These are phyloP conservation scores for Rhipidura dahli DNA, from an alignment of 2,113 vertebrate species.

Conservation along the genomic window DNA sequence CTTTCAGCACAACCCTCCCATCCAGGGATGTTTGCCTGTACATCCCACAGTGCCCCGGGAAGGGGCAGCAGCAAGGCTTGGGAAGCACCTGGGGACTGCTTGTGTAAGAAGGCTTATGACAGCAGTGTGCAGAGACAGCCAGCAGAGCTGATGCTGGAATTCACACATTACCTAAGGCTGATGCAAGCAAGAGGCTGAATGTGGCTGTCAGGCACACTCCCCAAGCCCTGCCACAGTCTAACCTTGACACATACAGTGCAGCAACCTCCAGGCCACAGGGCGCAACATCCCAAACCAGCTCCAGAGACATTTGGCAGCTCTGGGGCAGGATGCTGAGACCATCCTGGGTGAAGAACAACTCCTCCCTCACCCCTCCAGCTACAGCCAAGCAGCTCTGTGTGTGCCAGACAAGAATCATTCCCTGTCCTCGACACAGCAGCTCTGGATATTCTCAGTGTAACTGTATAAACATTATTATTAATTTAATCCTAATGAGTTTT, in stretches of 20 bases:
- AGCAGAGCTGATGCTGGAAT: not conserved
- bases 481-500: slow-evolving; percentile 35
- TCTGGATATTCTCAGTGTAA: slow-evolving; percentile 11
- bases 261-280: rapidly evolving
- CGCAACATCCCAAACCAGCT: rapidly evolving
- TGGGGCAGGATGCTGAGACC: not conserved
- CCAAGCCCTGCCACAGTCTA: rapidly evolving
- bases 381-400: not conserved
- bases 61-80: not conserved
- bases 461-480: slow-evolving; percentile 24
- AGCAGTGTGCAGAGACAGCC: not conserved
- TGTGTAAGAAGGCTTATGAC: too few relatives aligned
- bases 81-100: not conserved
- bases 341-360: not conserved
- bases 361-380: not conserved
- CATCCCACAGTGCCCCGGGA: rapidly evolving
- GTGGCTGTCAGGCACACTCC: rapidly evolving
- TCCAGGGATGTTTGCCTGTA: not conserved
- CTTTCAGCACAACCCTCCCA: rapidly evolving
- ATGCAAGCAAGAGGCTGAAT: not conserved
- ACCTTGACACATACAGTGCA: not conserved
- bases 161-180: not conserved
- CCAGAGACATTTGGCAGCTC: rapidly evolving
- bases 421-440: not conserved
- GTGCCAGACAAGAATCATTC: not conserved